Conservation (phyloP, 1,140 invertebrate genomes). For the Drosophila leontia region DNA sequence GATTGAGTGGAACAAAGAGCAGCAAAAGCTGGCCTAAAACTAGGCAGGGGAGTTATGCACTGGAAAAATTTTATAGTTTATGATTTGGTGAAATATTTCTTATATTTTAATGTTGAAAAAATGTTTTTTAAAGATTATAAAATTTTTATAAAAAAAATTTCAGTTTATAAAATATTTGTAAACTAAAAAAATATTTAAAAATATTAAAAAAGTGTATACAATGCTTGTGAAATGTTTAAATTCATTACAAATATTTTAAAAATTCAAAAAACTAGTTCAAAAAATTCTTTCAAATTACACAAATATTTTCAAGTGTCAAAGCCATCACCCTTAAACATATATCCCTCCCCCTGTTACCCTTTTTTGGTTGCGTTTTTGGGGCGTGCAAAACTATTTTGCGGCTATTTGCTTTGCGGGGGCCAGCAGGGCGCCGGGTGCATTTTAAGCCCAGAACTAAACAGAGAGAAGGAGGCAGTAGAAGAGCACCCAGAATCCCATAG, state of each 20-base stretch:
- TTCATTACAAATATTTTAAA: background rate
- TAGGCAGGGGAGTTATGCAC: conserved; percentile 17
- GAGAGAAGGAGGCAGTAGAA: background rate
- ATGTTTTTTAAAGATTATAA: too few relatives aligned
- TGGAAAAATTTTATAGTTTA: background rate
- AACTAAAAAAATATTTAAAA: too few relatives aligned
- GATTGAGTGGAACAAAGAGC: conserved; percentile 17
- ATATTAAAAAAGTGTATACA: too few relatives aligned
- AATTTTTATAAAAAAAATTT: too few relatives aligned
- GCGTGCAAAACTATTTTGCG: conserved; percentile 75
- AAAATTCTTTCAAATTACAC: background rate
- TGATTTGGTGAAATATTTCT: too few relatives aligned
- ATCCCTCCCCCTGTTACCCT: background rate
- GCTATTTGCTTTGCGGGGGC: conserved; percentile 72
- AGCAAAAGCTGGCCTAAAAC: conserved; percentile 46
- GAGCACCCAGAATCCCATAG: conserved; percentile 27
- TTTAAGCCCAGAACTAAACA: conserved; percentile 45
- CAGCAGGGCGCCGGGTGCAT: conserved; percentile 45
- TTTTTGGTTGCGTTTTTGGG: conserved; percentile 49
- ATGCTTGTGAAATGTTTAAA: too few relatives aligned
- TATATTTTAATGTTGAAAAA: too few relatives aligned
- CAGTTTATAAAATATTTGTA: too few relatives aligned
- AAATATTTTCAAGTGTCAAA: conserved; percentile 18
- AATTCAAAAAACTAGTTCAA: background rate
- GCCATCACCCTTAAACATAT: background rate